These are phyloP conservation scores for Siniperca chuatsi DNA, from an alignment of 2,113 vertebrate species.

Conservation along the genomic window DNA sequence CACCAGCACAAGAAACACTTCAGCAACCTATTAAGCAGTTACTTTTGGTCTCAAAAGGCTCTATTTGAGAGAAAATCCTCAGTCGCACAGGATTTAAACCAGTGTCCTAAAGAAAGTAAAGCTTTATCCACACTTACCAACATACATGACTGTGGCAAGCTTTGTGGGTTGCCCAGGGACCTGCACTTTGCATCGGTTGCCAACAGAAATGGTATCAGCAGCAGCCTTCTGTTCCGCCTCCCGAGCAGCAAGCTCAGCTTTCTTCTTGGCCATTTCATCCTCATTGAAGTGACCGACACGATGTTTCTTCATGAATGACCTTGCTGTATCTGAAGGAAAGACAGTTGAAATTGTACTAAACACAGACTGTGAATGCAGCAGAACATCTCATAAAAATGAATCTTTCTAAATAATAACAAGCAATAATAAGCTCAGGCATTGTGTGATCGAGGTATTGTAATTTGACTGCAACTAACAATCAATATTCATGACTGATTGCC, in stretches of 20 bases:
- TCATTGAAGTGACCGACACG: slow-evolving; percentile 86
- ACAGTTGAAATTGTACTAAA: background rate
- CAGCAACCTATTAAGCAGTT: background rate
- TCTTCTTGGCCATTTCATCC: slow-evolving; percentile 80
- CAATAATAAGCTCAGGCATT: background rate
- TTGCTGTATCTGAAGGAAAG: slow-evolving; percentile 83
- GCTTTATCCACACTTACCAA: slow-evolving; percentile 84
- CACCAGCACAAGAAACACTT: background rate
- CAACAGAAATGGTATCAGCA: slow-evolving; percentile 84
- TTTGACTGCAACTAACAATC: background rate
- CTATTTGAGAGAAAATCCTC: slow-evolving; percentile 21
- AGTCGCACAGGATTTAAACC: slow-evolving; percentile 3
- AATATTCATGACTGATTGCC: background rate
- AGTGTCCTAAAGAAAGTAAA: slow-evolving; percentile 13
- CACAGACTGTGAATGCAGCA: background rate
- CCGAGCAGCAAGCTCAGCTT: slow-evolving; percentile 75
- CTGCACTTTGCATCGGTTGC: slow-evolving; percentile 88
- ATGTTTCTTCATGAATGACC: slow-evolving; percentile 90
- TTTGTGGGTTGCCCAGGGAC: slow-evolving; percentile 85
- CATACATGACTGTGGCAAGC: slow-evolving; percentile 90
- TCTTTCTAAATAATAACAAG: background rate
- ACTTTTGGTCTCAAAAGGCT: background rate
- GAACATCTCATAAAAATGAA: background rate
- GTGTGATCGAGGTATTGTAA: background rate
- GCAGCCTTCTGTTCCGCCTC: slow-evolving; percentile 82